Base-by-base conservation (phyloP, 2,888 invertebrate species). In the Tinea semifulvella region DNA sequence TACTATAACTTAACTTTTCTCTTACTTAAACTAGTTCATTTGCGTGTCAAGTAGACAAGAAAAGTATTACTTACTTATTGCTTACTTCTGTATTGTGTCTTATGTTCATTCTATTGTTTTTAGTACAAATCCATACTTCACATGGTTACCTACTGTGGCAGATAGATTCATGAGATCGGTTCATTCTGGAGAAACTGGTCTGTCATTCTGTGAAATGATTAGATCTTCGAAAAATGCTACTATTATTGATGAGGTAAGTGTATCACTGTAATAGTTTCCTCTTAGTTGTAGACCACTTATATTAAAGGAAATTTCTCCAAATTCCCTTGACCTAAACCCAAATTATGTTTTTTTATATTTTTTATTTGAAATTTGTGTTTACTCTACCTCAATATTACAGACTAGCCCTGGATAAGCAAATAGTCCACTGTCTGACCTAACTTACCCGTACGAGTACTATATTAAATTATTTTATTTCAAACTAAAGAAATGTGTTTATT, bases 91-190 rank as follows among this genome's bases (percentile, higher is more conserved):
- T 7, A 22, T 22, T 22, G 6, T 8, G 8, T 22, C 8, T 44
- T 31, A 2, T 14, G 31, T 17, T 25, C 2, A 3, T 11, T 10
- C 47, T 46, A 17, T 28, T 40, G 8, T 19, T 43, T 36, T 2
- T 56, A 79, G 79, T 13, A 52, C 69, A 25, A 69, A 75, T 35
- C 69, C 77, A 0, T 70, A 63, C 47, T 48, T 65, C 16, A 65
- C 71, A 1, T 79, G 79, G 77, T 43, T 73, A 18, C 79, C 79
- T 0, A 74, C 56, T 46, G 67, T 79, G 10, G 56, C 65, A 1
- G 69, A 75, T 28, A 65, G 65, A 0, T 60, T 72, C 44, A 72
- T 76, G 65, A 56, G 55, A 11, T 64, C 76, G 0, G 56, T 76
- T 3, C 60, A 64, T 5, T 51, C 52, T 2, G 72, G 68, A 1